These are phyloP conservation scores for Brachymystax lenok DNA, from an alignment of 2,797 vertebrate species.

Conservation along the genomic window DNA sequence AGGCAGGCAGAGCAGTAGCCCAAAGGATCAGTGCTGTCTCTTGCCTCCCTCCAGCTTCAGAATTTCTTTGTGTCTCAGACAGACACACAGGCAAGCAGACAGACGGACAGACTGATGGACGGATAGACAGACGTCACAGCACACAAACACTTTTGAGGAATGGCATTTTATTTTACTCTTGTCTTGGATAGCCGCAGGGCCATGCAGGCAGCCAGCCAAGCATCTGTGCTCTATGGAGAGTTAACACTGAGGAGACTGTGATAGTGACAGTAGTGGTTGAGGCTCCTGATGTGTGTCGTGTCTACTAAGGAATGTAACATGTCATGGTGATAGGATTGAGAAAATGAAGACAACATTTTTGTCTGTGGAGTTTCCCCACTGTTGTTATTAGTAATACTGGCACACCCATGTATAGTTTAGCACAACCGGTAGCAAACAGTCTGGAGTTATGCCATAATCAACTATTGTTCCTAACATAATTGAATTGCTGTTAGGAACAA, in stretches of 20 bases:
- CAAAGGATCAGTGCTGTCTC: conserved; percentile 67
- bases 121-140: conserved; percentile 50
- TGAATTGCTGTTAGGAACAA: too few relatives aligned
- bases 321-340: background rate
- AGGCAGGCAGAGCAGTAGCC: conserved; percentile 48
- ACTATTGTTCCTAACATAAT: background rate
- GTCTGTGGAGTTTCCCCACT: background rate
- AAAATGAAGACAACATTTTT: background rate
- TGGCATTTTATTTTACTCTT: conserved; percentile 58
- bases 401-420: background rate
- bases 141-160: conserved; percentile 54
- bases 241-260: conserved; percentile 34
- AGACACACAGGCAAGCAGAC: conserved; percentile 28
- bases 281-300: background rate
- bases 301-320: conserved; percentile 15
- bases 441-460: background rate
- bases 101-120: conserved; percentile 11
- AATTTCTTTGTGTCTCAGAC: conserved; percentile 45
- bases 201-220: conserved; percentile 42
- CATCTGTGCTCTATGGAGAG: conserved; percentile 52
- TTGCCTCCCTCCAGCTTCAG: conserved; percentile 64
- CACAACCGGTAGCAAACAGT: background rate
- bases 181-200: conserved; percentile 49
- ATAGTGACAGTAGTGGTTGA: background rate
- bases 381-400: background rate